Base-by-base conservation (phyloP, 2,888 invertebrate species). In the Strigamia transsilvanica region DNA sequence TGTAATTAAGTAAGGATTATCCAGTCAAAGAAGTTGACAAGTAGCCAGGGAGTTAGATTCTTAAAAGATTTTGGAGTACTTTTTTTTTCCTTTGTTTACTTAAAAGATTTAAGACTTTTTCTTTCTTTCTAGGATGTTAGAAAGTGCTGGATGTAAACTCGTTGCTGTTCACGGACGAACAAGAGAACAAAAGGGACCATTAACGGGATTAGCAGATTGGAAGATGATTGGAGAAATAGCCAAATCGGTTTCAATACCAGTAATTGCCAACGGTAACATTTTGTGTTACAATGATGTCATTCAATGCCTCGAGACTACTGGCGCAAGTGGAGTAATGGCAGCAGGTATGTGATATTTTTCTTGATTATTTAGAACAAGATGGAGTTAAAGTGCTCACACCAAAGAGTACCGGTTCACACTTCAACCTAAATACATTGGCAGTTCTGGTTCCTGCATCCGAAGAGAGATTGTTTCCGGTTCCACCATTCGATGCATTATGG, bases 281-380 rank as follows among this genome's bases (percentile, higher is more conserved):
- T 89, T 89, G 85, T 88, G 88, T 85, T 85, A 88, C 81, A 86
- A 87, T 10, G 90, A 90, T 86, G 87, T 90, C 5, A 85, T 88
- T 80, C 83, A 86, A 42, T 90, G 90, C 84, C 84, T 90, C 21
- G 84, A 34, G 13, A 10, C 12, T 9, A 81, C 81, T 10, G 73
- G 77, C 38, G 82, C 21, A 3, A 90, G 93, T 87, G 96, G 94
- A 61, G 94, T 96, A 0, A 96, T 96, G 97, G 61, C 73, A 32
- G 81, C 81, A 73, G 81, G 81, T 81, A 73, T 4, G 4, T 46
- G 10, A 51, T 51, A 51, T 51, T 4, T n/a, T 6, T 51, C 10
- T 51, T 6, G n/a, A n/a, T n/a, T n/a, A n/a, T n/a, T n/a, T n/a
- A n/a, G n/a, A n/a, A n/a, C n/a, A n/a, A n/a, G n/a, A n/a, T n/a